These are phyloP conservation scores for Agrotis puta DNA, from an alignment of 2,888 invertebrate genomes.

Conservation along the genomic window DNA sequence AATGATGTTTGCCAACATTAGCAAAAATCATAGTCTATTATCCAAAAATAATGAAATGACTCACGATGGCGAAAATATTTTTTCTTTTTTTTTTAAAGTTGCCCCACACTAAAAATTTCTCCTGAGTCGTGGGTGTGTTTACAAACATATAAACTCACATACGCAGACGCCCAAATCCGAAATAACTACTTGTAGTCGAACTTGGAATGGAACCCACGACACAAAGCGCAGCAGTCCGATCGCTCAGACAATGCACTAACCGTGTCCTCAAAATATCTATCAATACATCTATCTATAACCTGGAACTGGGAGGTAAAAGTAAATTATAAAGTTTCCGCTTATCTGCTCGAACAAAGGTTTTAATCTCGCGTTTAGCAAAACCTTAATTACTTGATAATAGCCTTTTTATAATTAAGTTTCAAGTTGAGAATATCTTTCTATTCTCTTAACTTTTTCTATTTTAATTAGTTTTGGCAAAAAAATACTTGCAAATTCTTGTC, in stretches of 20 bases:
- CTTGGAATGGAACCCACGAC: no score
- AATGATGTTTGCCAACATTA: not conserved
- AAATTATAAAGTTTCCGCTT: slow-evolving; percentile 28
- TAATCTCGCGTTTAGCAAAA: slow-evolving; percentile 5
- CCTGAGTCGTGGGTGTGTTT: no score
- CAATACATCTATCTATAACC: not conserved
- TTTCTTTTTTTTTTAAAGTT: no score
- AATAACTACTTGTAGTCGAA: no score
- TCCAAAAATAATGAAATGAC: not conserved
- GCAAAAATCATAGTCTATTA: not conserved
- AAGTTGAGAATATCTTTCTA: not conserved
- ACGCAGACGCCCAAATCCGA: no score
- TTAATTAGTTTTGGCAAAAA: not conserved
- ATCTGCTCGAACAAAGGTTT: slow-evolving; percentile 32
- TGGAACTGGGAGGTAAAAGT: not conserved
- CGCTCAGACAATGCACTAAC: no score
- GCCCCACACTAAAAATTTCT: no score
- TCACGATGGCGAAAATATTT: not conserved
- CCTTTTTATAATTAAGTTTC: slow-evolving; percentile 6
- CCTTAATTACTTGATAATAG: slow-evolving; percentile 22
- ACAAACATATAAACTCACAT: no score
- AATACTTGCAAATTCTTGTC: not conserved
- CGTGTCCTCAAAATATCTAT: no score
- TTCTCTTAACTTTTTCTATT: not conserved
- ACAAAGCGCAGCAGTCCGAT: no score